A percentile compares a stretch with the other conserved stretches of the same genome.
phyloP scores from a whole-genome alignment of 2,113 vertebrate species.

The Collichthys lucidus region DNA sequence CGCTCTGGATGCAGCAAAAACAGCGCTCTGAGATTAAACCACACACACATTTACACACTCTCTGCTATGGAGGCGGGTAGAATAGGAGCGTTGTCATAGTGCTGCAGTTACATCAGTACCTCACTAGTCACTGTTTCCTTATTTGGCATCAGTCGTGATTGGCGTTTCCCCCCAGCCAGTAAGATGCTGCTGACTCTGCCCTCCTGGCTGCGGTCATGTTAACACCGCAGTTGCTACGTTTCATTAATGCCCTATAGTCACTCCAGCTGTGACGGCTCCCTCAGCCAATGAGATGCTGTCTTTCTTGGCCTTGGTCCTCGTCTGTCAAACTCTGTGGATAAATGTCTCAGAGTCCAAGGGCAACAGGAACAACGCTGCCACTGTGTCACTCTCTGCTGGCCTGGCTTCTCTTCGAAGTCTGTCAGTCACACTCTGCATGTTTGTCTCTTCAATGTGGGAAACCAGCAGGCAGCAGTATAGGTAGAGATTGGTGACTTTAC shows the following conservation, averaged over 20 bases:
- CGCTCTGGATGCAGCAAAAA: slow-evolving; percentile 50
- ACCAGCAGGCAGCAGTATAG: not conserved
- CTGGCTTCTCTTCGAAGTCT: not conserved
- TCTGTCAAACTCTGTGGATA: slow-evolving; percentile 38
- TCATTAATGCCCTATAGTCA: slow-evolving; percentile 16
- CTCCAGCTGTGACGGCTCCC: slow-evolving; percentile 13
- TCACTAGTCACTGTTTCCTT: not conserved
- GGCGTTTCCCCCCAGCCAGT: slow-evolving; percentile 20
- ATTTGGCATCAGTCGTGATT: slow-evolving; percentile 16
- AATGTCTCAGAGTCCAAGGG: slow-evolving; percentile 47
- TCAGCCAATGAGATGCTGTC: slow-evolving; percentile 15
- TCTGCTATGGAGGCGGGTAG: not conserved
- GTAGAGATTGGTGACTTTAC: slow-evolving; percentile 1
- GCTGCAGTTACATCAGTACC: slow-evolving; percentile 44
- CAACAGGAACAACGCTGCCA: slow-evolving; percentile 30
- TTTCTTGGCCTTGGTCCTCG: not conserved
- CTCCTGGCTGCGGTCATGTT: slow-evolving; percentile 17
- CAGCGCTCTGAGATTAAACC: slow-evolving; percentile 19
- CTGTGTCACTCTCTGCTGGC: slow-evolving; percentile 25
- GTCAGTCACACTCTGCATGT: slow-evolving; percentile 19
- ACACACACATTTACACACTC: slow-evolving; percentile 1
- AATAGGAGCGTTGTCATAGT: slow-evolving; percentile 30
- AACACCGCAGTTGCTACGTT: slow-evolving; percentile 16
- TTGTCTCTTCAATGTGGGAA: slow-evolving; percentile 7
- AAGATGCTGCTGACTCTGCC: slow-evolving; percentile 19